Evolutionary conservation across 2,797 vertebrate species (phyloP).

Genomic region (Triplophysa bombifrons): DNA sequence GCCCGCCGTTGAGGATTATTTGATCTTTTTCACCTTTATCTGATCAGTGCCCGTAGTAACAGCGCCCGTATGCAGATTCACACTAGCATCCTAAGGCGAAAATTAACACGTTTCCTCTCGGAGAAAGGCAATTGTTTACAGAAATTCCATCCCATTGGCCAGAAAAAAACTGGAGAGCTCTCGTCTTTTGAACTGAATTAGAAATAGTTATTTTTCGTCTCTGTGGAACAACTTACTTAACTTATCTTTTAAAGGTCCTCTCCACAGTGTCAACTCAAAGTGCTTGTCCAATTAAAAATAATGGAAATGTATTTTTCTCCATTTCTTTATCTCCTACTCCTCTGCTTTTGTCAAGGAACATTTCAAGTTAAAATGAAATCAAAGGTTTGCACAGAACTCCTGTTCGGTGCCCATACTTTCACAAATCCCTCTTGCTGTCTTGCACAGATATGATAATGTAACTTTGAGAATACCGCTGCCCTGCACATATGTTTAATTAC

Average conservation of each 20-base stretch:
- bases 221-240: conserved; percentile 78
- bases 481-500: conserved; percentile 78
- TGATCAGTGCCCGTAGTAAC: conserved; percentile 53
- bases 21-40: conserved; percentile 60
- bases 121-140: conserved; percentile 67
- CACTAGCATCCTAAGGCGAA: conserved; percentile 55
- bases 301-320: conserved; percentile 71
- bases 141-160: conserved; percentile 58
- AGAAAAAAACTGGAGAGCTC: conserved; percentile 63
- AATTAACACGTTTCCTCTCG: conserved; percentile 53
- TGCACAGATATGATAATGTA: conserved; percentile 76
- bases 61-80: conserved; percentile 53
- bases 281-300: conserved; percentile 82
- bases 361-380: conserved; percentile 79
- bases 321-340: conserved; percentile 67
- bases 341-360: conserved; percentile 78
- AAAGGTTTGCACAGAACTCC: conserved; percentile 80
- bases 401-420: conserved; percentile 66
- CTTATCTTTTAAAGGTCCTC: conserved; percentile 71
- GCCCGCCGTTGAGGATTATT: conserved; percentile 59
- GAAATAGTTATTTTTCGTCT: conserved; percentile 66
- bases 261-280: conserved; percentile 79
- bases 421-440: conserved; percentile 72
- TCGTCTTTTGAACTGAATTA: conserved; percentile 66
- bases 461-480: conserved; percentile 70